Percentiles rank a stretch among this genome's conserved stretches.
These are phyloP conservation scores for Scalopus aquaticus DNA, from an alignment of 2,113 vertebrate species.

Conservation along the genomic window DNA sequence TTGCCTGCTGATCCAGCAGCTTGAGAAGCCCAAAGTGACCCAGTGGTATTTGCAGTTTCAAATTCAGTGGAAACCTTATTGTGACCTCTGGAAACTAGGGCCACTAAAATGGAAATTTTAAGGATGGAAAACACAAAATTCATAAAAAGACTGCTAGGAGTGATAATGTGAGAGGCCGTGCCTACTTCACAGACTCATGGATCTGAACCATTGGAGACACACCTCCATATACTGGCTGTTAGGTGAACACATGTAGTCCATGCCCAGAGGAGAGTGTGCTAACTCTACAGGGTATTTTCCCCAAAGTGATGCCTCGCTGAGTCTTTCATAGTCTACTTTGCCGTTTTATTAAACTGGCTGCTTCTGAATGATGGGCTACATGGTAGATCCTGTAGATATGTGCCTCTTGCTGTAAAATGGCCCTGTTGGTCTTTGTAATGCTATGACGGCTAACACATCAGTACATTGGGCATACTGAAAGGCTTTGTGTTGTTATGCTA, in stretches of 20 bases:
- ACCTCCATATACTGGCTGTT: not conserved
- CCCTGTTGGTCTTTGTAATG: not conserved
- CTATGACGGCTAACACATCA: not conserved
- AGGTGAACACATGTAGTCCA: not conserved
- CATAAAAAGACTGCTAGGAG: not conserved
- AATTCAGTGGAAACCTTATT: not conserved
- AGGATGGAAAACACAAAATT: not conserved
- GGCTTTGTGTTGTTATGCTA: not conserved
- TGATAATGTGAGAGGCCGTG: not conserved
- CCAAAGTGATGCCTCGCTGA: not conserved
- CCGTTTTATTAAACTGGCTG: not conserved
- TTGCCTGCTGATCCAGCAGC: not conserved
- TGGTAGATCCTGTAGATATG: not conserved
- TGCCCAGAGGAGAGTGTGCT: not conserved
- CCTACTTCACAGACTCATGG: not conserved
- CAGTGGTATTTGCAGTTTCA: not conserved
- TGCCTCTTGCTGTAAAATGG: not conserved
- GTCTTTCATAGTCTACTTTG: not conserved
- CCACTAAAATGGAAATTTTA: conserved; percentile 4
- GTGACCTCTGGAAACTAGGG: not conserved
- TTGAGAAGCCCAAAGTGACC: not conserved
- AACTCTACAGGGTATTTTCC: not conserved
- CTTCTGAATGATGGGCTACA: not conserved
- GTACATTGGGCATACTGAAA: not conserved
- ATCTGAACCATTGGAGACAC: not conserved